Conservation (phyloP, 2,797 vertebrate genomes). For the Tarsius wallacei region DNA sequence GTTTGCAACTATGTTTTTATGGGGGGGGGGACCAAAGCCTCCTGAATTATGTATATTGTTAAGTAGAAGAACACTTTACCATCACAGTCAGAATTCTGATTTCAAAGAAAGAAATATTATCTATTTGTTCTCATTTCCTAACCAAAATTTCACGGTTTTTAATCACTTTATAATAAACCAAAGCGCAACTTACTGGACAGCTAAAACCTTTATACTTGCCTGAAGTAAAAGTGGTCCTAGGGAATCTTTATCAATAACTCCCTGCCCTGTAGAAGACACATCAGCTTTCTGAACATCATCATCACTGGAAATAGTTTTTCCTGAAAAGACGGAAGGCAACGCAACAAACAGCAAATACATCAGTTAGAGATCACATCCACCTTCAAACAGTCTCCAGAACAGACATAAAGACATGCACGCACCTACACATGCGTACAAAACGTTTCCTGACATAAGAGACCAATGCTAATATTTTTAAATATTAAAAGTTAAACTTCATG, state of each 20-base stretch:
- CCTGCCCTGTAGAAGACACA: slow-evolving; percentile 98
- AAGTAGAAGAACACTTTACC: slow-evolving; percentile 25
- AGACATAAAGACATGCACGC: background rate
- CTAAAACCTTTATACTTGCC: slow-evolving; percentile 91
- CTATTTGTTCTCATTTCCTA: background rate
- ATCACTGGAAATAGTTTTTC: slow-evolving; percentile 95
- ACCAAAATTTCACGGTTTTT: background rate
- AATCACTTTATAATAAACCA: background rate
- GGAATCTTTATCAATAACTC: slow-evolving; percentile 99
- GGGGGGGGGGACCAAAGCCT: background rate
- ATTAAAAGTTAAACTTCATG: slow-evolving; percentile 1
- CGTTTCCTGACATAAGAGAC: slow-evolving; percentile 1
- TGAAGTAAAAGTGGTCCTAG: slow-evolving; percentile 97
- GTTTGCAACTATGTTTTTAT: slow-evolving; percentile 11
- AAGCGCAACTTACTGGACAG: background rate
- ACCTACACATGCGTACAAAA: background rate
- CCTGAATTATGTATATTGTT: background rate
- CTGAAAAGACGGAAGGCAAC: slow-evolving; percentile 89
- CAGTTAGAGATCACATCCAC: background rate
- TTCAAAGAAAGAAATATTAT: slow-evolving; percentile 30
- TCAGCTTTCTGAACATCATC: slow-evolving; percentile 99
- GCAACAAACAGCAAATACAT: slow-evolving; percentile 21
- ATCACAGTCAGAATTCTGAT: background rate
- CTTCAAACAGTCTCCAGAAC: background rate
- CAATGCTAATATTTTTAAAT: background rate